Conservation (phyloP, 2,113 vertebrate species). For the Xenopus borealis region DNA sequence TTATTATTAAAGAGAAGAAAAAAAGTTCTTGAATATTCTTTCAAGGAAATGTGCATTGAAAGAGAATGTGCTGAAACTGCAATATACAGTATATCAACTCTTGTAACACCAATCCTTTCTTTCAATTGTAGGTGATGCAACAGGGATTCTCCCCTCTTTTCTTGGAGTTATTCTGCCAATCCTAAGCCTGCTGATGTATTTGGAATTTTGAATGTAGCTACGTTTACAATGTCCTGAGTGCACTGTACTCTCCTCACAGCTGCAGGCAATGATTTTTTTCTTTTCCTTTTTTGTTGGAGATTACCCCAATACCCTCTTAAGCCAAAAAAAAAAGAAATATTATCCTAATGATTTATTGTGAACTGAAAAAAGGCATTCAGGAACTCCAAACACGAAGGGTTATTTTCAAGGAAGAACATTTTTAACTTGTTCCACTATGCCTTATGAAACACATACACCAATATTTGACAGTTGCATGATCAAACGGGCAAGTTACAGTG, state of each 20-base stretch:
- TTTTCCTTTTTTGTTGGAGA: conserved; percentile 42
- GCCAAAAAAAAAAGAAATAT: conserved; percentile 68
- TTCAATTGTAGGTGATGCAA: conserved; percentile 58
- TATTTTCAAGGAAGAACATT: conserved; percentile 77
- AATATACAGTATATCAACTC: no score
- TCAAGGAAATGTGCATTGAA: no score
- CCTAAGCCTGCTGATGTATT: conserved; percentile 70
- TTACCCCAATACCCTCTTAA: conserved; percentile 71
- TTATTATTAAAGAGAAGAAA: no score
- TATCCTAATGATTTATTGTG: conserved; percentile 64
- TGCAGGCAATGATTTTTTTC: conserved; percentile 70
- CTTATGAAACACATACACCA: conserved; percentile 90
- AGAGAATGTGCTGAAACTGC: no score
- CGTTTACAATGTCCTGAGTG: conserved; percentile 64
- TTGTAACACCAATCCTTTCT: neutral
- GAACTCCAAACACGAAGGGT: conserved; percentile 79
- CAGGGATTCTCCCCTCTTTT: conserved; percentile 57
- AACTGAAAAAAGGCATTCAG: conserved; percentile 71
- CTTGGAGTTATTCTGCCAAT: conserved; percentile 69
- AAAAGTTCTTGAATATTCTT: no score
- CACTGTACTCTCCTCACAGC: conserved; percentile 72
- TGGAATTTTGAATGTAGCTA: conserved; percentile 88
- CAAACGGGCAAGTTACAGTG: conserved; percentile 71
- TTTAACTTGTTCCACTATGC: conserved; percentile 96
- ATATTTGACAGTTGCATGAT: conserved; percentile 85